phyloP scores from a whole-genome alignment of 1,140 invertebrate genomes.

The Muscidifurax raptorellus region DNA sequence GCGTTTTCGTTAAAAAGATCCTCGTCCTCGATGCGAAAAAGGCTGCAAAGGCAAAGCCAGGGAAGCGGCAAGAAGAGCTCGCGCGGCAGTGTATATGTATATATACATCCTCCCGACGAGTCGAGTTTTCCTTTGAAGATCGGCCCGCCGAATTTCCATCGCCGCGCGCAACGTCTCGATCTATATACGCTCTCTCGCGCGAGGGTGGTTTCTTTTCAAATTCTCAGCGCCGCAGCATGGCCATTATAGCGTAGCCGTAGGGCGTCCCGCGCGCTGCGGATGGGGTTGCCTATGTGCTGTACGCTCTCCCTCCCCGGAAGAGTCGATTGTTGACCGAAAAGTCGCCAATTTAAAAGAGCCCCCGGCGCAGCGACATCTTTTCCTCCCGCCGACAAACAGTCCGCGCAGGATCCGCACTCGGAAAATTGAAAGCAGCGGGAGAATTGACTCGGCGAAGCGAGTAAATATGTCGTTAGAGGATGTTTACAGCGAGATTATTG shows the following conservation, averaged over 20 bases:
- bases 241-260: slow-evolving; percentile 75
- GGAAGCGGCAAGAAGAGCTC: not conserved
- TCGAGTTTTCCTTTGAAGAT: slow-evolving; percentile 53
- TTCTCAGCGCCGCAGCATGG: slow-evolving; percentile 44
- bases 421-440: slow-evolving; percentile 44
- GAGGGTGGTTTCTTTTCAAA: slow-evolving; percentile 51
- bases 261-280: slow-evolving; percentile 61
- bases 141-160: slow-evolving; percentile 41
- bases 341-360: slow-evolving; percentile 77
- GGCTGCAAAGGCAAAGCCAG: not conserved
- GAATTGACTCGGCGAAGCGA: slow-evolving; percentile 65
- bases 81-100: slow-evolving; percentile 5
- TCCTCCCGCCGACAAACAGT: slow-evolving; percentile 57
- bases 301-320: slow-evolving; percentile 67
- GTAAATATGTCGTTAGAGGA: slow-evolving; percentile 75
- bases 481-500: slow-evolving; percentile 76
- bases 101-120: slow-evolving; percentile 20
- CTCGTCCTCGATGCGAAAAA: slow-evolving; percentile 26
- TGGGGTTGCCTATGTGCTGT: slow-evolving; percentile 56
- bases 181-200: slow-evolving; percentile 11
- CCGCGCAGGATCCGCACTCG: not conserved
- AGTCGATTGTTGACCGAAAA: slow-evolving; percentile 77
- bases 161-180: not conserved
- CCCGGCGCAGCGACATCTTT: slow-evolving; percentile 69
- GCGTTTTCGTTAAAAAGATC: slow-evolving; percentile 33